These are phyloP conservation scores for Caradrina kadenii DNA, from an alignment of 2,888 invertebrate genomes.

Conservation along the genomic window DNA sequence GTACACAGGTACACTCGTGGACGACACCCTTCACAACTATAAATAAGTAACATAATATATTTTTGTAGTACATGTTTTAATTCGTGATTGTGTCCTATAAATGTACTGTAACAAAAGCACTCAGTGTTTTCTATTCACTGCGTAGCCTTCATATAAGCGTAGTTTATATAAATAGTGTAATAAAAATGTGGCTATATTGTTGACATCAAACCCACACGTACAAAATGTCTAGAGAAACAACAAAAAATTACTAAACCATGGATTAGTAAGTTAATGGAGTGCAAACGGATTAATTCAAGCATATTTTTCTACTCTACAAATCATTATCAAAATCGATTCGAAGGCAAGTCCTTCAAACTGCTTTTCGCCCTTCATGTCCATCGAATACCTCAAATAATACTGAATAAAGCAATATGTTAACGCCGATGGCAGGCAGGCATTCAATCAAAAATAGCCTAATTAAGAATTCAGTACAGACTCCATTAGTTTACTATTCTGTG, in stretches of 20 bases:
- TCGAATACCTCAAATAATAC: no score
- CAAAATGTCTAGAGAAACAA: background rate
- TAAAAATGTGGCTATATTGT: slow-evolving; percentile 31
- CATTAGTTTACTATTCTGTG: slow-evolving; percentile 27
- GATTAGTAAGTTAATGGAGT: slow-evolving; percentile 20
- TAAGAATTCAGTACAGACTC: background rate
- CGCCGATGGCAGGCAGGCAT: no score
- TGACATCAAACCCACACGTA: slow-evolving; percentile 7
- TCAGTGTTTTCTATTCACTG: slow-evolving; percentile 6
- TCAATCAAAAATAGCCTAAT: background rate
- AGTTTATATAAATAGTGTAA: slow-evolving; percentile 17
- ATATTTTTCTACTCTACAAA: no score
- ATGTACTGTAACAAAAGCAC: background rate
- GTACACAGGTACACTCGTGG: no score
- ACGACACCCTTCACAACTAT: no score
- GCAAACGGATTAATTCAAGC: background rate
- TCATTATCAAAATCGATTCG: no score
- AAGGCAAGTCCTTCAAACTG: no score
- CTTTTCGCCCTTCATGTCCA: no score
- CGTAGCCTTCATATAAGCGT: slow-evolving; percentile 29
- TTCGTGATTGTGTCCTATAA: background rate
- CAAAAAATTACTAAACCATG: background rate
- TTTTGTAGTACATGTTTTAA: slow-evolving; percentile 9
- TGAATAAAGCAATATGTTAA: no score
- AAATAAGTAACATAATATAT: background rate